A percentile compares a stretch with the other conserved stretches of the same genome.
Evolutionary conservation across 2,797 vertebrate genomes (phyloP).

Genomic region (Phoxinus dragarum): DNA sequence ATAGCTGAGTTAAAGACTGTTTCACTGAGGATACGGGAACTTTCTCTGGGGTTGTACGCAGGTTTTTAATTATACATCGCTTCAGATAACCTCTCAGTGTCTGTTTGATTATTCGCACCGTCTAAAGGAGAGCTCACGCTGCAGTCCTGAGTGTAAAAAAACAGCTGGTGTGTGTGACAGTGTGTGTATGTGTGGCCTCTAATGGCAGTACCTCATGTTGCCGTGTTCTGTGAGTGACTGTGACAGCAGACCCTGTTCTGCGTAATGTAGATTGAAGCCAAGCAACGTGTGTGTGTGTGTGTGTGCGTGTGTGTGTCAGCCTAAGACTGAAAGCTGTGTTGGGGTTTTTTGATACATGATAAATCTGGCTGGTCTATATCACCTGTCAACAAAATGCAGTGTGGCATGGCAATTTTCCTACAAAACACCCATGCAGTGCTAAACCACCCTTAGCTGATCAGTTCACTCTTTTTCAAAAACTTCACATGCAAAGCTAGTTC

Average conservation of each 20-base stretch:
- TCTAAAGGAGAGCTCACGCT: slow-evolving; percentile 23
- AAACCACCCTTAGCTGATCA: neutral
- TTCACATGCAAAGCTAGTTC: neutral
- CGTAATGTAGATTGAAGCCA: slow-evolving; percentile 34
- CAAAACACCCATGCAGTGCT: neutral
- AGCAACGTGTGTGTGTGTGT: slow-evolving; percentile 13
- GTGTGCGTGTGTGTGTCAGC: slow-evolving; percentile 24
- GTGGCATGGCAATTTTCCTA: neutral
- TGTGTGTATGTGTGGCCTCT: slow-evolving; percentile 38
- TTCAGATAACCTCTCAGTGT: slow-evolving; percentile 49
- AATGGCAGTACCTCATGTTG: slow-evolving; percentile 47
- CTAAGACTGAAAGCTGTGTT: slow-evolving; percentile 49
- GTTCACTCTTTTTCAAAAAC: neutral
- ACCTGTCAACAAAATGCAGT: slow-evolving; percentile 52
- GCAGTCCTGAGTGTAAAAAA: slow-evolving; percentile 42
- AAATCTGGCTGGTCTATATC: slow-evolving; percentile 47
- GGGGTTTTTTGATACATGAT: slow-evolving; percentile 37
- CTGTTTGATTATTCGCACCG: slow-evolving; percentile 54
- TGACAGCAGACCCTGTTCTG: slow-evolving; percentile 50
- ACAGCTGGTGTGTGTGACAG: slow-evolving; percentile 14
- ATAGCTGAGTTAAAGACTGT: neutral
- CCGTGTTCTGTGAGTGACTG: slow-evolving; percentile 44
- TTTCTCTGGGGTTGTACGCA: slow-evolving; percentile 6
- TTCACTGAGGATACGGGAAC: slow-evolving; percentile 18
- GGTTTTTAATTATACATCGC: slow-evolving; percentile 51